Evolutionary conservation across 1,140 invertebrate species (phyloP), one percentile per base, ranked within the genome.

Genomic region (Polypedilum pembai): DNA sequence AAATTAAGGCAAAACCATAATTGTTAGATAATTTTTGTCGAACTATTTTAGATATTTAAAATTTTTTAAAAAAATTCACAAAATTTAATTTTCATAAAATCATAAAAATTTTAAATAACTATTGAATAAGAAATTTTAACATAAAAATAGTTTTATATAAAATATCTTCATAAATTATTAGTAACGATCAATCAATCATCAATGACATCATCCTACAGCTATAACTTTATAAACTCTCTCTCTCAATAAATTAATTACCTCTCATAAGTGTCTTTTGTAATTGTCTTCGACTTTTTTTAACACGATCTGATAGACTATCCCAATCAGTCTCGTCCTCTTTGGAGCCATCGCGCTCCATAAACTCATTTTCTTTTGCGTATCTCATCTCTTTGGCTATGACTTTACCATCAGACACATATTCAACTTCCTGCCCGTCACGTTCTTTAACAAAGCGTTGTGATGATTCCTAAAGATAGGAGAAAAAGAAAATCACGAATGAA

Each of bases 321-420:
- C 90, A 91, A 78, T 89, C 87, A 63, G 84, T 83, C n/a, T 84
- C 82, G 41, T 90, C 88, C 76, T 88, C 87, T 81, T 87, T 83
- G 74, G 84, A 84, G 33, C 85, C 86, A 80, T 90, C 88, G 45
- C 89, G 90, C 78, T 87, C 85, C 80, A 84, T 85, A 79, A 92
- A 90, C 76, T 88, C 89, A 33, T 88, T 92, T 79, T 92, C 89
- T n/a, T 90, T 89, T 75, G 89, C 87, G 82, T 89, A 92, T 77
- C 89, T 86, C 86, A 92, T 89, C 79, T 93, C 90, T 79, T 90
- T 89, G 74, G 86, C 88, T 73, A 92, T 85, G 76, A 88, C 86
- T 78, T 90, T 86, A 73, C 90, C 91, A 78, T 91, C 88, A 76
- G 89, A 88, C 78, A 92, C 83, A 80, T 92, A 89, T 78, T 92